A percentile compares a stretch with the other conserved stretches of the same genome.
Conservation (phyloP, 2,888 invertebrate genomes). For the Nomada fabriciana region DNA sequence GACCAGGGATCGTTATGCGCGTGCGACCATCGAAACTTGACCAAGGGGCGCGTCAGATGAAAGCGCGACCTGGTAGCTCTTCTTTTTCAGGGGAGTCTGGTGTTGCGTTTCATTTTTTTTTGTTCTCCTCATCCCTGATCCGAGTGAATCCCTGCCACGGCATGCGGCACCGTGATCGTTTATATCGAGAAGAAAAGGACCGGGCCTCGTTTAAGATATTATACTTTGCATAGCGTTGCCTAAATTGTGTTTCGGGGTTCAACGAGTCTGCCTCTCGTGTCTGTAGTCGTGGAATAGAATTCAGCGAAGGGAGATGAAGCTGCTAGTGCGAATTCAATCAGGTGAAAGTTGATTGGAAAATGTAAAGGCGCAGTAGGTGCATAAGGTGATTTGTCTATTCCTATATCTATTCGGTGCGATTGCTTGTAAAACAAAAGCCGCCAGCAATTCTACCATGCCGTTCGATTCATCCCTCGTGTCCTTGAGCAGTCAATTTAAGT, state of each 20-base stretch:
- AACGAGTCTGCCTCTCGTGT: neutral
- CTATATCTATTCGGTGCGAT: too few relatives aligned
- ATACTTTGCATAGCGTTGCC: neutral
- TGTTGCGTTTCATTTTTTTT: slow-evolving; percentile 32
- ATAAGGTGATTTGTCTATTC: too few relatives aligned
- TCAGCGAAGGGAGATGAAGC: too few relatives aligned
- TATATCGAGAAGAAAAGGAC: neutral
- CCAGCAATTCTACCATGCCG: neutral
- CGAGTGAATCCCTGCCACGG: neutral
- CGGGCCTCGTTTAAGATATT: neutral
- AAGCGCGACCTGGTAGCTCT: slow-evolving; percentile 33
- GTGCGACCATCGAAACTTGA: slow-evolving; percentile 54
- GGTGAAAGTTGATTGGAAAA: too few relatives aligned
- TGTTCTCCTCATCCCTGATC: neutral
- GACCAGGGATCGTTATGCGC: slow-evolving; percentile 50
- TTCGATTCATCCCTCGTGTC: neutral
- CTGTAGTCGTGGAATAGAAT: too few relatives aligned
- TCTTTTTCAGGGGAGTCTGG: neutral
- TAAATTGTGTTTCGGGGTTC: neutral
- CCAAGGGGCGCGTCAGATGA: slow-evolving; percentile 38
- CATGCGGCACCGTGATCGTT: neutral
- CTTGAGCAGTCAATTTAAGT: slow-evolving; percentile 10
- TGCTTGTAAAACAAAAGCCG: neutral
- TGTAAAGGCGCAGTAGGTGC: too few relatives aligned
- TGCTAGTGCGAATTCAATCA: too few relatives aligned